These are phyloP conservation scores for Gastracanthus pulcherrimus DNA, from an alignment of 2,888 invertebrate species.

Conservation along the genomic window DNA sequence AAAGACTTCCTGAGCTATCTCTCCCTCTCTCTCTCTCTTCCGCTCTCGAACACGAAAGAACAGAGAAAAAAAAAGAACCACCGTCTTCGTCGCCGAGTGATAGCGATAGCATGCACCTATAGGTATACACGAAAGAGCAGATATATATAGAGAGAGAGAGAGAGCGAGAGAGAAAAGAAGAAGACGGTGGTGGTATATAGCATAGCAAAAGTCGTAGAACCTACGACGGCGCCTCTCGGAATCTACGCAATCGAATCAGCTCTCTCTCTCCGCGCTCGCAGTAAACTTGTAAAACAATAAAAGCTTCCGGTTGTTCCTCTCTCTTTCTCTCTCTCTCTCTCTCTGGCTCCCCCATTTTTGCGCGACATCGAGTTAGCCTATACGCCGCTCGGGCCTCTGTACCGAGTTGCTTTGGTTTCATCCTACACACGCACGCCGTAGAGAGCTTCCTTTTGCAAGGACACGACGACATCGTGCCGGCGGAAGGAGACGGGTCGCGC, in stretches of 20 bases:
- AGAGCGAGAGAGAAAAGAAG: neutral
- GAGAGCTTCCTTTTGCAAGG: no score
- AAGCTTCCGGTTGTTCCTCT: slow-evolving; percentile 73
- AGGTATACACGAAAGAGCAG: neutral
- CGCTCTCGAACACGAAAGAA: neutral
- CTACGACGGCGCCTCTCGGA: neutral
- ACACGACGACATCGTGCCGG: no score
- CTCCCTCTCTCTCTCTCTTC: neutral
- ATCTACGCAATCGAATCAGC: slow-evolving; percentile 69
- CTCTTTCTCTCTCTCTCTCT: neutral
- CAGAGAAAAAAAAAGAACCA: neutral
- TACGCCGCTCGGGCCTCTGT: no score
- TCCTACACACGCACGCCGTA: no score
- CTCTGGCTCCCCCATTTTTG: slow-evolving; percentile 43
- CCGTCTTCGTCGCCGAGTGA: no score
- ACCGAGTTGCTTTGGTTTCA: no score
- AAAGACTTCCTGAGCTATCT: neutral
- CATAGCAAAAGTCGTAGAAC: neutral
- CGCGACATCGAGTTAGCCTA: slow-evolving; percentile 67
- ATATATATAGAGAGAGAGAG: neutral
- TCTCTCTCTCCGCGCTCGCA: slow-evolving; percentile 56
- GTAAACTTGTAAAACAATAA: slow-evolving; percentile 77
- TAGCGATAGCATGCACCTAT: no score
- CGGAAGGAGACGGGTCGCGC: no score
- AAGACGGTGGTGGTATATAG: neutral